A percentile compares a stretch with the other conserved stretches of the same genome.
Conservation (phyloP, 2,113 vertebrate genomes). For the Ammodytes marinus region DNA sequence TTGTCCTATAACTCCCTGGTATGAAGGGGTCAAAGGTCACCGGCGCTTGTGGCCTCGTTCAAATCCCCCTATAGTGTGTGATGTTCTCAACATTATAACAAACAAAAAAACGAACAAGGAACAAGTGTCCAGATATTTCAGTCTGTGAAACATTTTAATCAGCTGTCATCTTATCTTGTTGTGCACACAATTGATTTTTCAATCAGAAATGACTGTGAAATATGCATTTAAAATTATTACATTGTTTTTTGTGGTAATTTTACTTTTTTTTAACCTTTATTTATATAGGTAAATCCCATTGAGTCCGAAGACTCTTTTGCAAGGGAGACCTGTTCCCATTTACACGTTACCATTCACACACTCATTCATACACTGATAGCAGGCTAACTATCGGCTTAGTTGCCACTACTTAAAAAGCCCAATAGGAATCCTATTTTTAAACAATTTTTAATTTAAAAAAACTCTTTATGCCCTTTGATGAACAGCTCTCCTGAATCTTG, state of each 20-base stretch:
- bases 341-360: no score
- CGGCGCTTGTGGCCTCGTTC: conserved; percentile 74
- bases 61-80: conserved; percentile 77
- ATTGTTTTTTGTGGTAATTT: not conserved
- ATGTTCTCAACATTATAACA: conserved; percentile 67
- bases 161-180: not conserved
- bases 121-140: conserved; percentile 51
- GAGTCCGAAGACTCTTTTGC: no score
- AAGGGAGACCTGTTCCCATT: no score
- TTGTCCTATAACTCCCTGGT: conserved; percentile 74
- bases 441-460: not conserved
- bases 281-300: not conserved
- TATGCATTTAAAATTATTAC: not conserved
- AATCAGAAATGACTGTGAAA: not conserved
- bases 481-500: not conserved
- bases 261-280: not conserved
- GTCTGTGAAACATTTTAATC: conserved; percentile 48
- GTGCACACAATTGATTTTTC: no score
- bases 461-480: not conserved
- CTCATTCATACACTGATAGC: no score
- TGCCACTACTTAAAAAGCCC: no score
- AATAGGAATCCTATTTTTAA: not conserved
- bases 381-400: no score
- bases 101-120: not conserved
- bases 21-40: conserved; percentile 82